Evolutionary conservation across 2,797 vertebrate genomes (phyloP), one percentile per base, ranked within the genome.

Genomic region (Oreochromis grahami): DNA sequence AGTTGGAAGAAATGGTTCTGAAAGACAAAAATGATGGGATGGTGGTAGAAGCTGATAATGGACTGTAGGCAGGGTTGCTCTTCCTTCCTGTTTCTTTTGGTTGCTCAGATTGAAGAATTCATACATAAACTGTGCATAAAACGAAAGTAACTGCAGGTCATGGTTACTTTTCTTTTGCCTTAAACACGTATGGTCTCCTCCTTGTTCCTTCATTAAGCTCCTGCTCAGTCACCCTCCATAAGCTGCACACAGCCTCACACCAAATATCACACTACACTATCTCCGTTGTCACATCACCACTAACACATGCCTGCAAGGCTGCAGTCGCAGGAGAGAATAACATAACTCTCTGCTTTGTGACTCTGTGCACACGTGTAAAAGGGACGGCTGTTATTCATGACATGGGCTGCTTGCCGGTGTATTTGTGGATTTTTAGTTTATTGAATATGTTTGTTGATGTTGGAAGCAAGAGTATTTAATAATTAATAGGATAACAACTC

Each of bases 41-140:
- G 84, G 88, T 90, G 90, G 92, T 88, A 68, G 87, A 89, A 88
- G 76, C 82, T 84, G 86, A 86, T 92, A 93, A 94, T 93, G 85
- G 90, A 91, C 81, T 82, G 78, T 81, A 72, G 85, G 52, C 84
- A 72, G 53, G 13, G 79, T 74, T 72, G 79, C 72, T 68, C 53
- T 17, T 21, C 82, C 60, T 76, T 82, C 78, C 79, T 38, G n/a
- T 84, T 84, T 80, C 55, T 76, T n/a, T 29, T 74, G 70, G 70
- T 51, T 60, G 53, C 43, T 76, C 74, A 19, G 34, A 24, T 55
- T 56, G 76, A 50, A 82, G 48, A 51, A 60, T 87, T 81, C 7
- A 15, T 60, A 78, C 87, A 84, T 72, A 80, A 86, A 77, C 65
- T 70, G 53, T 48, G 58, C 52, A 76, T 9, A 29, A 43, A 87